Conservation (phyloP, 1,140 invertebrate species). For the Gyrodactylus bullatarudis region DNA sequence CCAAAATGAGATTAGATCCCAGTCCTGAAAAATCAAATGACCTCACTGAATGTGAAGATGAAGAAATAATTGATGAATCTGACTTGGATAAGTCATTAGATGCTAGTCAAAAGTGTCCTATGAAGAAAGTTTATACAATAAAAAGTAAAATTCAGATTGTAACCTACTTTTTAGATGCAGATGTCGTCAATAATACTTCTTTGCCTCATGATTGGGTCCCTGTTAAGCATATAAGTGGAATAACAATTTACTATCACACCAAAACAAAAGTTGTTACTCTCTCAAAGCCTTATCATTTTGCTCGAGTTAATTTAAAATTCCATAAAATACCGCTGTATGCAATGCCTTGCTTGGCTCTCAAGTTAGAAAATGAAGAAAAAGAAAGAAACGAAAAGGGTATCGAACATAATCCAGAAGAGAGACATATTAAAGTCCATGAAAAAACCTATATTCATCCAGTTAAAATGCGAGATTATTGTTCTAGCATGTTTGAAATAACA, state of each 20-base stretch:
- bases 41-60: too few relatives aligned
- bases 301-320: background rate
- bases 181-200: background rate
- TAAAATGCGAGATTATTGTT: background rate
- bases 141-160: too few relatives aligned
- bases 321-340: background rate
- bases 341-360: background rate
- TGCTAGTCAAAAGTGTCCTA: too few relatives aligned
- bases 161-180: background rate
- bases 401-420: too few relatives aligned
- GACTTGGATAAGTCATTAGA: too few relatives aligned
- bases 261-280: background rate
- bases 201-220: background rate
- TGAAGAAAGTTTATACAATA: too few relatives aligned
- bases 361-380: background rate
- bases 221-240: background rate
- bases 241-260: background rate
- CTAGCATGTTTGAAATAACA: background rate
- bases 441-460: background rate
- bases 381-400: background rate
- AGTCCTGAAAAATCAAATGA: too few relatives aligned
- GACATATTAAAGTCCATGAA: background rate
- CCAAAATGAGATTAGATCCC: too few relatives aligned
- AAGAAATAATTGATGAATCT: too few relatives aligned
- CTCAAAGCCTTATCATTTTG: background rate